A percentile compares a stretch with the other conserved stretches of the same genome.
phyloP scores from a whole-genome alignment of 92 coral and sea anemone species.

The Nematostella vectensis region DNA sequence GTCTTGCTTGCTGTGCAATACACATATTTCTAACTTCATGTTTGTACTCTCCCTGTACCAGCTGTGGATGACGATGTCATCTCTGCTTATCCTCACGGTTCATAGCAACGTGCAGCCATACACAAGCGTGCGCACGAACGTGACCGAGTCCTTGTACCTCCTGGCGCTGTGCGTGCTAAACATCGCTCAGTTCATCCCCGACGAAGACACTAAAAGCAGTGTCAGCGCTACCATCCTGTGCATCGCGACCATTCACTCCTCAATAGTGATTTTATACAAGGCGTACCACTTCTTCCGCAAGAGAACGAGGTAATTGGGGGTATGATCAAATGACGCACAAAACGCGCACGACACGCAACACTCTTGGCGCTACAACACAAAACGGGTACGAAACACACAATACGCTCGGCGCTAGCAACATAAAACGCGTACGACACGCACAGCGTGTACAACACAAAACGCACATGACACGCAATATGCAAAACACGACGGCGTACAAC shows the following conservation, averaged over 20 bases:
- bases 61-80: slow-evolving; percentile 65
- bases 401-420: too few species aligned
- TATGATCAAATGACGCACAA: too few species aligned
- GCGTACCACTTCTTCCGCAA: slow-evolving; percentile 34
- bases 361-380: too few species aligned
- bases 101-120: slow-evolving; percentile 92
- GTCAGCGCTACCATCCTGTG: slow-evolving; percentile 25
- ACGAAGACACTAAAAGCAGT: slow-evolving; percentile 11
- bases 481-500: too few species aligned
- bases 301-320: not conserved
- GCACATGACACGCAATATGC: too few species aligned
- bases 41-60: too few species aligned
- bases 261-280: slow-evolving; percentile 22
- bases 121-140: slow-evolving; percentile 54
- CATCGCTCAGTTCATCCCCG: slow-evolving; percentile 47
- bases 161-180: slow-evolving; percentile 50
- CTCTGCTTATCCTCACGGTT: slow-evolving; percentile 38
- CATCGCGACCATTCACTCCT: slow-evolving; percentile 31
- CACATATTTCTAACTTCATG: too few species aligned
- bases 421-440: too few species aligned
- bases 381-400: too few species aligned
- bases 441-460: too few species aligned
- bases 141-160: slow-evolving; percentile 78
- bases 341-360: too few species aligned
- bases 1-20: too few species aligned